Evolutionary conservation across 2,797 vertebrate genomes (phyloP).

Genomic region (Sparus aurata): DNA sequence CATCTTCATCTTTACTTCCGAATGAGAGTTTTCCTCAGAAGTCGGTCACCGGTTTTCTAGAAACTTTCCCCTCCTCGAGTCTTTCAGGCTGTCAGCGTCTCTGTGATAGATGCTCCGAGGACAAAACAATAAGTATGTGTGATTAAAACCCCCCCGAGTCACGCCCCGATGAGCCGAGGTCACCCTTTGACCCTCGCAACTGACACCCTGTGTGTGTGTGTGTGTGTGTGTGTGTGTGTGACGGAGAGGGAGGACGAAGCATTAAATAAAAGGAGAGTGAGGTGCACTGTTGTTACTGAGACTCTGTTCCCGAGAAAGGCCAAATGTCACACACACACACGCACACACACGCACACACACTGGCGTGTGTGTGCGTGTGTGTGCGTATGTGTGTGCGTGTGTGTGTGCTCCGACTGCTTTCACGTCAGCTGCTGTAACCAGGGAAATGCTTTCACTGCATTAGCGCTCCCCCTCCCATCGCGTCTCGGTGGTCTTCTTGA

Average conservation of each 20-base stretch:
- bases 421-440: slow-evolving; percentile 55
- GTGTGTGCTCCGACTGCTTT: slow-evolving; percentile 38
- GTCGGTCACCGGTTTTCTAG: neutral
- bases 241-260: slow-evolving; percentile 13
- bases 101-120: slow-evolving; percentile 49
- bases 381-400: slow-evolving; percentile 39
- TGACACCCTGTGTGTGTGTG: slow-evolving; percentile 29
- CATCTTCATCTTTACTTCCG: neutral
- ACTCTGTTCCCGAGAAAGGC: slow-evolving; percentile 47
- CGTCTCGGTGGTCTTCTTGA: slow-evolving; percentile 75
- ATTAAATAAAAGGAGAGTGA: slow-evolving; percentile 53
- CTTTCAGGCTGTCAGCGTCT: slow-evolving; percentile 49
- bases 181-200: slow-evolving; percentile 58
- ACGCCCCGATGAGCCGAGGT: slow-evolving; percentile 56
- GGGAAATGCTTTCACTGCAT: slow-evolving; percentile 72
- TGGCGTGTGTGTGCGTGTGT: slow-evolving; percentile 11
- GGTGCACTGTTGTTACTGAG: slow-evolving; percentile 35
- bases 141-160: slow-evolving; percentile 61
- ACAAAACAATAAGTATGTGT: slow-evolving; percentile 60
- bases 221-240: slow-evolving; percentile 5
- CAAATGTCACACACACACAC: slow-evolving; percentile 51
- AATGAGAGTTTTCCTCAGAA: slow-evolving; percentile 15
- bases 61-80: neutral
- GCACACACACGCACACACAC: slow-evolving; percentile 14
- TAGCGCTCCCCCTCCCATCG: slow-evolving; percentile 56